Evolutionary conservation across 1,140 invertebrate species (phyloP), one percentile per base, ranked within the genome.

Genomic region (Euura saliciscinereae): DNA sequence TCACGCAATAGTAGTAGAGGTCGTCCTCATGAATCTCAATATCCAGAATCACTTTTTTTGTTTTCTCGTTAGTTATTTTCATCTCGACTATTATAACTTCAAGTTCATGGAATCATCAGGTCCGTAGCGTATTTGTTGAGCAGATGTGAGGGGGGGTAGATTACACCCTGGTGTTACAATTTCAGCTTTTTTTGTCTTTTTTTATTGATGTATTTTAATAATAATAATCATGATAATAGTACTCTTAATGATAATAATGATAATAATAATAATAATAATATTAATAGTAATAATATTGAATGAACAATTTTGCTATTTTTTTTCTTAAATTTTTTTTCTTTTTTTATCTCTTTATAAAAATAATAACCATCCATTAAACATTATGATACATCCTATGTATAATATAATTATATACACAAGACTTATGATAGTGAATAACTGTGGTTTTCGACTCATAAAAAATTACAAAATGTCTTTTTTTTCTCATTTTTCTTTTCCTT

Each of bases 181-280:
- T 73, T 78, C 73, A 72, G 70, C 73, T 74, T 73, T 69, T 51
- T 75, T 10, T 64, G 8, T 10, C 8, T 64, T 13, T 13, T 64
- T 64, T 59, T 59, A 59, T 59, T 59, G 51, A 11, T 59, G 3
- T 59, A 59, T 59, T 59, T 59, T 59, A 68, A 76, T 77, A 80
- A 79, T 80, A 78, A 80, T 79, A 77, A 74, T 78, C n/a, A 28
- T 28, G 1, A 28, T 28, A 1, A 28, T 28, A 1, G 28, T 28
- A 28, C 28, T 28, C 28, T 28, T 28, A 28, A 28, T 28, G 28
- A 28, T 28, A 28, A 28, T 28, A 59, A 28, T 28, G 1, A 28
- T 28, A 59, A 28, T 28, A 28, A 28, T 28, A 28, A 28, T 28
- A 28, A 28, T 28, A 28, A 28, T 28, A 28, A 28, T 28, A 28